Percentiles rank a stretch among this genome's conserved stretches.
Evolutionary conservation across 2,797 vertebrate species (phyloP).

Genomic region (Argya squamiceps): DNA sequence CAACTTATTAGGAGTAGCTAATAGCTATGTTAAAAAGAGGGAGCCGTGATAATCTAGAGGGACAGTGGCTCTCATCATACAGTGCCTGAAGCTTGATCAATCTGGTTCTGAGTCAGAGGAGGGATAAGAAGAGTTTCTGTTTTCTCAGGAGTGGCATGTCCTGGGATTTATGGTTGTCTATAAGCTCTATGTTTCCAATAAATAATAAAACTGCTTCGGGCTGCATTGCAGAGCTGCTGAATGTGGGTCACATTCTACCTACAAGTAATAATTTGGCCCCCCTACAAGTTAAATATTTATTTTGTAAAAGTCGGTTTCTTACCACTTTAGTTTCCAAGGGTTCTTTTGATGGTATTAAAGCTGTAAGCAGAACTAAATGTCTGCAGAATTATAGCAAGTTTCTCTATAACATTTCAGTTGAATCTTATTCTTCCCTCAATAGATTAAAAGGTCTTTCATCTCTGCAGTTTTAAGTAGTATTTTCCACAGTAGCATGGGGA

Average conservation of each 20-base stretch:
- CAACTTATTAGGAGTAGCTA: background rate
- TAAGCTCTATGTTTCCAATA: slow-evolving; percentile 9
- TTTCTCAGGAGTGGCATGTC: background rate
- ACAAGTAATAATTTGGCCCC: slow-evolving; percentile 29
- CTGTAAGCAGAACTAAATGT: slow-evolving; percentile 62
- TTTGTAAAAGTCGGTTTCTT: slow-evolving; percentile 35
- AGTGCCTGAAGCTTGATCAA: background rate
- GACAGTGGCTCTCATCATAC: background rate
- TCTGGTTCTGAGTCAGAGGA: background rate
- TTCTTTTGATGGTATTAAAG: slow-evolving; percentile 64
- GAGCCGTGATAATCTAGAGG: background rate
- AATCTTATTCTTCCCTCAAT: slow-evolving; percentile 28
- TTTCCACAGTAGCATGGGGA: slow-evolving; percentile 42
- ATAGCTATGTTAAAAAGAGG: background rate
- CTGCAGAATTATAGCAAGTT: slow-evolving; percentile 41
- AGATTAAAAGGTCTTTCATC: slow-evolving; percentile 69
- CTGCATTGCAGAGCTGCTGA: background rate
- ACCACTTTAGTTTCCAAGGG: background rate
- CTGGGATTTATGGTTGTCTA: background rate
- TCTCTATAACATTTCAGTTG: slow-evolving; percentile 28
- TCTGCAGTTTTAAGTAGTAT: slow-evolving; percentile 54
- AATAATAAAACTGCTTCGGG: slow-evolving; percentile 17
- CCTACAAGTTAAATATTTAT: slow-evolving; percentile 46
- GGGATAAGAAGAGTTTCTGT: background rate
- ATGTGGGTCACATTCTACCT: slow-evolving; percentile 42